Conservation (phyloP, 2,797 vertebrate genomes). For the Trachops cirrhosus region DNA sequence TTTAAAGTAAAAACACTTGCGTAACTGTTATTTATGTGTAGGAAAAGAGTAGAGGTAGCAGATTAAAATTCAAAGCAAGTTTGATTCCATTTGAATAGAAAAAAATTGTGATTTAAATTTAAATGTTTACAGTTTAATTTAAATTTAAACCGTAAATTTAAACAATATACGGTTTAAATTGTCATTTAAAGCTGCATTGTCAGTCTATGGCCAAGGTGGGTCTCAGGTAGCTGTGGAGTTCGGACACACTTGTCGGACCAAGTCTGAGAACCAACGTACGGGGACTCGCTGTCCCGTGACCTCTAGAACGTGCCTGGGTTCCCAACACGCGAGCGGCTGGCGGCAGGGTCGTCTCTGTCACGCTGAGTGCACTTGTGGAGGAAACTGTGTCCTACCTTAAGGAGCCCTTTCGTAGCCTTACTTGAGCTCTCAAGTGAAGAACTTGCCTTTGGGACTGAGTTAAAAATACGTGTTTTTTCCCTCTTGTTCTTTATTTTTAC, state of each 20-base stretch:
- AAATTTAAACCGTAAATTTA: no score
- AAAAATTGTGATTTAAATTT: no score
- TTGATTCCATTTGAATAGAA: neutral
- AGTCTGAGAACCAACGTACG: neutral
- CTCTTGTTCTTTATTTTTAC: neutral
- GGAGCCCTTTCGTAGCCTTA: neutral
- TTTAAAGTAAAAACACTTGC: neutral
- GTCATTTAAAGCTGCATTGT: neutral
- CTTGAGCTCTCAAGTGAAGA: neutral
- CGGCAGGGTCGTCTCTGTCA: neutral
- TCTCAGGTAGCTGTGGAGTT: neutral
- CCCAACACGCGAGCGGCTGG: neutral
- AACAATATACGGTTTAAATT: no score
- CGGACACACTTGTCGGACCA: rapidly evolving
- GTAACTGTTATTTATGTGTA: neutral
- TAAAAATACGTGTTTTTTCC: neutral
- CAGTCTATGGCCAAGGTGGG: neutral
- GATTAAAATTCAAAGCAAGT: neutral
- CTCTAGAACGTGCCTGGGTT: neutral
- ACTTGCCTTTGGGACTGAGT: neutral
- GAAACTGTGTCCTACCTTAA: neutral
- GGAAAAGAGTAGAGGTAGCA: neutral
- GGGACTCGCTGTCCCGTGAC: neutral
- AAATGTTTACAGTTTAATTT: no score
- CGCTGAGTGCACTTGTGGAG: neutral